Percentiles rank a stretch among this genome's conserved stretches.
These are phyloP conservation scores for Anguilla marmorata DNA, from an alignment of 2,797 vertebrate genomes.

Conservation along the genomic window DNA sequence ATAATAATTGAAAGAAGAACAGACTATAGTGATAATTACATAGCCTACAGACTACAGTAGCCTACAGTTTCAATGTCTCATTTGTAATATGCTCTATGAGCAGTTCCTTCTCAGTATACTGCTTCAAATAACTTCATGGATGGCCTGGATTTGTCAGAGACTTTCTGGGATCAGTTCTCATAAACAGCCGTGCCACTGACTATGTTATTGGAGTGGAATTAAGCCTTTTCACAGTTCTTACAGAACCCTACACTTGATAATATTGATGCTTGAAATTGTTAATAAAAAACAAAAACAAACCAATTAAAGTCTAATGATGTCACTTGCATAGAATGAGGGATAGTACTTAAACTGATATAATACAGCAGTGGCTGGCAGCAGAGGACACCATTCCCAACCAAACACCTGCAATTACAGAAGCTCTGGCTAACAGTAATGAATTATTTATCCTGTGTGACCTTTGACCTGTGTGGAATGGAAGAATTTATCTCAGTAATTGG, in stretches of 20 bases:
- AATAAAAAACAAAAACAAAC: not conserved
- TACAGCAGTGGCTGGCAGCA: not conserved
- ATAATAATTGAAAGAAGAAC: not conserved
- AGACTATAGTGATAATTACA: not conserved
- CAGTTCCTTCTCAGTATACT: too few species aligned
- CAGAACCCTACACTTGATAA: not conserved
- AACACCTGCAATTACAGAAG: constrained; percentile 4
- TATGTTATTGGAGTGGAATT: not conserved
- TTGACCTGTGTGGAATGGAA: not conserved
- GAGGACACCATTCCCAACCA: not conserved
- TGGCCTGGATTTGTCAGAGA: too few species aligned
- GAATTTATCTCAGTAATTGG: constrained; percentile 15
- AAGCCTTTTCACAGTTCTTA: not conserved
- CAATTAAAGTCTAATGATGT: not conserved
- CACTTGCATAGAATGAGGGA: not conserved
- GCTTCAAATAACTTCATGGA: too few species aligned
- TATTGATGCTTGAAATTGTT: not conserved
- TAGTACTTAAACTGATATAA: not conserved
- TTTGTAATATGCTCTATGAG: too few species aligned
- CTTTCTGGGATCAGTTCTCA: not conserved
- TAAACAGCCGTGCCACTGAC: not conserved
- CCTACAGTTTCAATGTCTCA: too few species aligned
- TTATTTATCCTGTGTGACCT: constrained; percentile 9
- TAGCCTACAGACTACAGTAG: not conserved
- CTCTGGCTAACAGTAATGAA: not conserved